These are phyloP conservation scores for Kuschelorhynchus macadamiae DNA, from an alignment of 2,888 invertebrate genomes.

Conservation along the genomic window DNA sequence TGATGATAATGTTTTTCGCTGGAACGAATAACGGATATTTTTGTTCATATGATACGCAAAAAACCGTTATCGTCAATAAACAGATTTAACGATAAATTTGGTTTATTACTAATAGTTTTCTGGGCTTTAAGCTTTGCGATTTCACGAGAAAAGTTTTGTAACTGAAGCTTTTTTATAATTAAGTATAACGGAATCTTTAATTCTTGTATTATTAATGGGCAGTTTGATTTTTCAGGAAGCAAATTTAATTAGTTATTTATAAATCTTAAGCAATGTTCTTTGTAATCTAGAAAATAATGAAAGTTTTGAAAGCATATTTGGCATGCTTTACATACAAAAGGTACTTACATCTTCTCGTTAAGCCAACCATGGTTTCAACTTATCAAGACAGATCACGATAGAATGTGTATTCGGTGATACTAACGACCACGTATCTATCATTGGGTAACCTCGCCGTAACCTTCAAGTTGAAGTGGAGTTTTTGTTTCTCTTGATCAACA, in stretches of 20 bases:
- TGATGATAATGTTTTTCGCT: background rate
- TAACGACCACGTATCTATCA: slow-evolving; percentile 34
- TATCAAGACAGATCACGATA: background rate
- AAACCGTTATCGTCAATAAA: background rate
- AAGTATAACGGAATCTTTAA: too few relatives aligned
- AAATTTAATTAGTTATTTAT: background rate
- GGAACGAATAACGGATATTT: background rate
- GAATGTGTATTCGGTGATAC: background rate
- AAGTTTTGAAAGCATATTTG: background rate
- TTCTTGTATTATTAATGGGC: background rate
- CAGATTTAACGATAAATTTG: background rate
- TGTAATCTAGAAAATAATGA: background rate
- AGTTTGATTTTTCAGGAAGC: background rate
- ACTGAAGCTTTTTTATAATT: too few relatives aligned
- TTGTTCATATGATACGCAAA: background rate
- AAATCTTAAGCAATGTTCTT: slow-evolving; percentile 7
- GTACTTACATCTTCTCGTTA: background rate
- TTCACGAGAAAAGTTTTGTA: too few relatives aligned
- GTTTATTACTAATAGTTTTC: too few relatives aligned
- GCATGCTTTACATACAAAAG: slow-evolving; percentile 1
- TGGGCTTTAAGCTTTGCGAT: too few relatives aligned
- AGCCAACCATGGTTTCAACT: slow-evolving; percentile 1
- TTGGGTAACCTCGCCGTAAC: slow-evolving; percentile 34
- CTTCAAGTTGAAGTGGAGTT: slow-evolving; percentile 13
- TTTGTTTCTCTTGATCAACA: slow-evolving; percentile 2